Conservation (phyloP, 2,888 invertebrate species). For the Tortricodes alternella region DNA sequence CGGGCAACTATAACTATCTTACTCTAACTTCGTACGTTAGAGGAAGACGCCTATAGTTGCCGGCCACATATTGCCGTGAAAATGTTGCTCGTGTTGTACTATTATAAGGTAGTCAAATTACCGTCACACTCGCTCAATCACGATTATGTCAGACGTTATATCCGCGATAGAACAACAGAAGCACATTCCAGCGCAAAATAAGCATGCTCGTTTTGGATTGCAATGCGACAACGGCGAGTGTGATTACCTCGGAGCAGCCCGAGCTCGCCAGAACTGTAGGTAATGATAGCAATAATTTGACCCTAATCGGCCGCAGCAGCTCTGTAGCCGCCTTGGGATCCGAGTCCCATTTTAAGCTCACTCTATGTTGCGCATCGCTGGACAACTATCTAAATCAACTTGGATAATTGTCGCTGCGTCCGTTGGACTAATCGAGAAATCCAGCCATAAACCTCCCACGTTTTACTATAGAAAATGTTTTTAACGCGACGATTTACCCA, state of each 20-base stretch:
- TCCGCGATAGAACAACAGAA: not conserved
- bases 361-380: conserved; percentile 74
- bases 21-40: too few species aligned
- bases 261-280: conserved; percentile 56
- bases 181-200: conserved; percentile 47
- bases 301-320: conserved; percentile 75
- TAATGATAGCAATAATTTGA: conserved; percentile 80
- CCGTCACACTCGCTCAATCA: too few species aligned
- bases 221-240: conserved; percentile 52
- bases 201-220: conserved; percentile 49
- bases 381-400: conserved; percentile 71
- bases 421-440: conserved; percentile 54
- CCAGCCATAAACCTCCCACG: conserved; percentile 39
- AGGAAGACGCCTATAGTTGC: too few species aligned
- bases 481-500: not conserved
- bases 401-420: conserved; percentile 63
- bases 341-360: conserved; percentile 71
- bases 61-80: too few species aligned
- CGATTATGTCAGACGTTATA: not conserved
- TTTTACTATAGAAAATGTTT: conserved; percentile 5
- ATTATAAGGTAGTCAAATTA: too few species aligned
- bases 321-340: conserved; percentile 77
- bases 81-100: too few species aligned
- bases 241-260: conserved; percentile 63
- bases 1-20: too few species aligned